Percentiles rank a stretch among this genome's conserved stretches.
Evolutionary conservation across 2,113 vertebrate genomes (phyloP).

Genomic region (Toxostoma redivivum): DNA sequence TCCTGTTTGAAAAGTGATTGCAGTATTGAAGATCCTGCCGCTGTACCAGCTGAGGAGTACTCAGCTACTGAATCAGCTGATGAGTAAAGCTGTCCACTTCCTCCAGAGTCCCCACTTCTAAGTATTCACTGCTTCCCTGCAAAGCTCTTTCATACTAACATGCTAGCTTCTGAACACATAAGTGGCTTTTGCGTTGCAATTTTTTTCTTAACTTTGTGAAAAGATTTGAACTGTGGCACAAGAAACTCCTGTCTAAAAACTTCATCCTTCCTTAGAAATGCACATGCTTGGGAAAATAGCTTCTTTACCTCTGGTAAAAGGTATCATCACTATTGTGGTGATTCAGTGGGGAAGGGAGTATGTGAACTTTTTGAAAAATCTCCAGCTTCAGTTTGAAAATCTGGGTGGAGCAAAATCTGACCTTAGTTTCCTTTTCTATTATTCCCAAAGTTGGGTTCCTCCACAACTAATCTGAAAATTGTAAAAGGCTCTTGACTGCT

Average conservation of each 20-base stretch:
- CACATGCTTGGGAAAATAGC: not conserved
- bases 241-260: not conserved
- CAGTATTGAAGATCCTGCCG: constrained; percentile 27
- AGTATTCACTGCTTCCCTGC: constrained; percentile 18
- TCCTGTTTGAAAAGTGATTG: constrained; percentile 33
- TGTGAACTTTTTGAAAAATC: not conserved
- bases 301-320: not conserved
- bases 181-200: not conserved
- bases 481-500: not conserved
- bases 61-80: constrained; percentile 54
- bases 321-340: not conserved
- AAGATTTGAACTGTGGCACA: not conserved
- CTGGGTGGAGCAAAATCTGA: not conserved
- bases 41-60: constrained; percentile 43
- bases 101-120: not conserved
- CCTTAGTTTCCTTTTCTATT: not conserved
- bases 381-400: not conserved
- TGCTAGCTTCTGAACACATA: not conserved
- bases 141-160: not conserved
- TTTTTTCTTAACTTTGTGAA: not conserved
- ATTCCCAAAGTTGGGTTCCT: not conserved
- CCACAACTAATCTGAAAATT: not conserved
- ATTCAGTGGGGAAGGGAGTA: not conserved
- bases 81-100: constrained; percentile 43
- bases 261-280: not conserved